These are phyloP conservation scores for Raja brachyura DNA, from an alignment of 2,113 vertebrate genomes.

Conservation along the genomic window DNA sequence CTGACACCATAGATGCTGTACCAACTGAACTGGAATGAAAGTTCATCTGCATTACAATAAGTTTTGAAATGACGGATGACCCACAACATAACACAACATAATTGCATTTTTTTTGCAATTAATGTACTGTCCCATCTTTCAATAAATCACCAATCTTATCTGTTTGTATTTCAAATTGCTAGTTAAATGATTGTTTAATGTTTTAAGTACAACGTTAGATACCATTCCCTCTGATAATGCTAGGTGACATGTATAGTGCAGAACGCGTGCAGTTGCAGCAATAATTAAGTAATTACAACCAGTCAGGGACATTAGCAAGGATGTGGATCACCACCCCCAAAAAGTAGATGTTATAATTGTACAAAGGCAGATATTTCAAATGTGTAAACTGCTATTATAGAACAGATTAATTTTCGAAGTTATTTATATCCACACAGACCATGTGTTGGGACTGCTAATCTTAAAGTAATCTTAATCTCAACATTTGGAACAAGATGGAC, in stretches of 20 bases:
- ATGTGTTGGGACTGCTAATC: background rate
- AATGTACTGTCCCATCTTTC: background rate
- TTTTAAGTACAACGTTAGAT: background rate
- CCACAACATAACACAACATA: background rate
- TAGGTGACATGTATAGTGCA: no score
- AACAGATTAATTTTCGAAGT: background rate
- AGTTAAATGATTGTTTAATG: slow-evolving; percentile 1
- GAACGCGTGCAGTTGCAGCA: no score
- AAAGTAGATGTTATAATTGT: background rate
- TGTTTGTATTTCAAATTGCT: background rate
- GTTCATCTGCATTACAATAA: background rate
- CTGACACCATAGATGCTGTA: no score
- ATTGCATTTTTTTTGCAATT: background rate
- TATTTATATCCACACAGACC: no score
- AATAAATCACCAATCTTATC: background rate
- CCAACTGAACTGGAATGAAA: no score
- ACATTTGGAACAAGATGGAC: no score
- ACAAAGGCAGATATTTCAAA: background rate
- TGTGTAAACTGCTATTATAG: background rate
- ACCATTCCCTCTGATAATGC: background rate
- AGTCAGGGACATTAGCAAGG: background rate
- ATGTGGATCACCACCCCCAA: background rate
- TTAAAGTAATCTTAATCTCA: background rate
- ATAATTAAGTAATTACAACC: background rate
- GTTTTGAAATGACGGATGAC: background rate